Conservation (phyloP, 2,888 invertebrate species). For the Sipha maydis region DNA sequence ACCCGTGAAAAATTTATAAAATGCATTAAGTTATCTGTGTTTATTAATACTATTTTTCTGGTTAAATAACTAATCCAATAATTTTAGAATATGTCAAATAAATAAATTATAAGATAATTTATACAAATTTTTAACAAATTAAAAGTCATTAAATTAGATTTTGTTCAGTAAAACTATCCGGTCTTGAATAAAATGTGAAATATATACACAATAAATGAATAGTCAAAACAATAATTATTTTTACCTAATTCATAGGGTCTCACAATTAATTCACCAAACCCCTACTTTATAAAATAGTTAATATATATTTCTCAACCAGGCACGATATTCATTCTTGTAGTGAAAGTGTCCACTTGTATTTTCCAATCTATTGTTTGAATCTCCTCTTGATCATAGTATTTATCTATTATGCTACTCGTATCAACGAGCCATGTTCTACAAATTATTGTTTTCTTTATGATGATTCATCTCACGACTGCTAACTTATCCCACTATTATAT, state of each 20-base stretch:
- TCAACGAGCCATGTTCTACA: conserved; percentile 36
- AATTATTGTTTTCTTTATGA: conserved; percentile 38
- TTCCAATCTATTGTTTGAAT: conserved; percentile 45
- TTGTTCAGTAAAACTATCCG: too few species aligned
- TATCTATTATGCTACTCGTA: conserved; percentile 31
- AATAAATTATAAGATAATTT: too few species aligned
- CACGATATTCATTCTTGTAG: conserved; percentile 49
- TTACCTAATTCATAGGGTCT: background rate
- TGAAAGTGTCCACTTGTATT: conserved; percentile 53
- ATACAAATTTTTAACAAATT: too few species aligned
- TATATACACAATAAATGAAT: too few species aligned
- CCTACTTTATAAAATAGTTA: background rate
- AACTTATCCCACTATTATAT: background rate
- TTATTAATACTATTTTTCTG: too few species aligned
- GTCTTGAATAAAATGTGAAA: too few species aligned
- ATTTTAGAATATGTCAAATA: too few species aligned
- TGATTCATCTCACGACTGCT: conserved; percentile 24
- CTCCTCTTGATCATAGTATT: conserved; percentile 44
- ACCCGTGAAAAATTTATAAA: too few species aligned
- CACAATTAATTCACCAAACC: background rate
- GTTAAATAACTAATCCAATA: too few species aligned
- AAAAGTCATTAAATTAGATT: too few species aligned
- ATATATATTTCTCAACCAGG: conserved; percentile 29
- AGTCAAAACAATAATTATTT: too few species aligned
- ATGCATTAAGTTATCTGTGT: too few species aligned